Conservation (phyloP, 2,797 vertebrate genomes). For the Cossypha dichroa region DNA sequence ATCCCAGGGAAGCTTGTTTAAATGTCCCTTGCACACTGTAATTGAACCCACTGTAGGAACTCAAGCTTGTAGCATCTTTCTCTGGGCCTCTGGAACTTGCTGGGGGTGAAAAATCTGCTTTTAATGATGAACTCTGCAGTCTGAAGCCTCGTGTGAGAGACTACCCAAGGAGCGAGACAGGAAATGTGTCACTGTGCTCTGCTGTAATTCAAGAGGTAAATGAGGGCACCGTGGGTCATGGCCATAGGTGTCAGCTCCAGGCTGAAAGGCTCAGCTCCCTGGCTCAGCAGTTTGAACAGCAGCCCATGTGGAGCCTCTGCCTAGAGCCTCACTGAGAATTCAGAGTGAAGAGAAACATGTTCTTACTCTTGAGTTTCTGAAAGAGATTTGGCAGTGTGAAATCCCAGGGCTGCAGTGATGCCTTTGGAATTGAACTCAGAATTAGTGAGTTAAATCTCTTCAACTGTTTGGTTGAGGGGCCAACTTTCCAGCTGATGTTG, state of each 20-base stretch:
- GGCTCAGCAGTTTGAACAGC: background rate
- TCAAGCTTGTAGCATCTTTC: constrained; percentile 14
- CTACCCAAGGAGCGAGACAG: background rate
- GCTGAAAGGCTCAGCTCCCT: background rate
- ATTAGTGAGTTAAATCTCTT: background rate
- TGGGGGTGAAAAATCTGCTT: background rate
- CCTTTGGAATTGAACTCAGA: background rate
- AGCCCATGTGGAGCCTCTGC: background rate
- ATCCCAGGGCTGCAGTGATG: background rate
- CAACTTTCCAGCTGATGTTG: background rate
- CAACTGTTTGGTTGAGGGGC: background rate
- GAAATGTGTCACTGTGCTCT: background rate
- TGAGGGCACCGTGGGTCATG: background rate
- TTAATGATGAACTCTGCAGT: constrained; percentile 30
- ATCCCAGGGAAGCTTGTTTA: constrained; percentile 22
- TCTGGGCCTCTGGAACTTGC: constrained; percentile 34
- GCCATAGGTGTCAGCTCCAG: background rate
- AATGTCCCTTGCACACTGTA: constrained; percentile 8
- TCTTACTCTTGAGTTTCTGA: background rate
- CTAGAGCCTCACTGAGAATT: background rate
- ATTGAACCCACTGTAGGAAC: constrained; percentile 22
- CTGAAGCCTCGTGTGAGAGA: background rate
- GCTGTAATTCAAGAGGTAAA: constrained; percentile 28
- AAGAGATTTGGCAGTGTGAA: background rate
- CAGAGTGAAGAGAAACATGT: background rate